These are phyloP conservation scores for Zaprionus africanus DNA, from an alignment of 1,140 invertebrate species.

Conservation along the genomic window DNA sequence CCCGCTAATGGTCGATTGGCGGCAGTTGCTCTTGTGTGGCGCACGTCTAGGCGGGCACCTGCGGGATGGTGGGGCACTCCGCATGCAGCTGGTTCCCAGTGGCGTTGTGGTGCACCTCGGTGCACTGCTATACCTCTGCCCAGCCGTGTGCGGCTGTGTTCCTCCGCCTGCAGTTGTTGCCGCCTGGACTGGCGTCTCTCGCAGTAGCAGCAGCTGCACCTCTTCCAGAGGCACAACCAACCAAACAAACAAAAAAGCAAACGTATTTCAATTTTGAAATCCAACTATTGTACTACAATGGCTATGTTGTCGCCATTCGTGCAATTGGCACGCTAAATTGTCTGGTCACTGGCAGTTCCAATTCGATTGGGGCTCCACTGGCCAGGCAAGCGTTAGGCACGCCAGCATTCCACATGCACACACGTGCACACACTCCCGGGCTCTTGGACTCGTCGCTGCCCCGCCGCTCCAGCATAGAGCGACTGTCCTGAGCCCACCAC, in stretches of 20 bases:
- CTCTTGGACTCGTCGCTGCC: constrained; percentile 54
- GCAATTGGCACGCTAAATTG: constrained; percentile 69
- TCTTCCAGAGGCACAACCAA: constrained; percentile 42
- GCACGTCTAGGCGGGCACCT: constrained; percentile 4
- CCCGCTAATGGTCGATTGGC: constrained; percentile 30
- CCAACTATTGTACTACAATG: constrained; percentile 61
- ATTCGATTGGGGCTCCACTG: constrained; percentile 28
- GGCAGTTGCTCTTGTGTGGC: constrained; percentile 49
- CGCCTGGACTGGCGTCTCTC: constrained; percentile 27
- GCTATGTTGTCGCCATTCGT: constrained; percentile 68
- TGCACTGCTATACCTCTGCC: constrained; percentile 4
- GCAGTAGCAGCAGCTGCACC: constrained; percentile 46
- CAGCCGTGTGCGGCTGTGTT: constrained; percentile 10
- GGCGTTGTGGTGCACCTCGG: constrained; percentile 8
- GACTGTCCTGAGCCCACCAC: constrained; percentile 43
- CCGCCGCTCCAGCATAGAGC: constrained; percentile 47
- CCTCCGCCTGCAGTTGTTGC: constrained; percentile 2
- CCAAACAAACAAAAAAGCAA: constrained; percentile 23
- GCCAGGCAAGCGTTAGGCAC: constrained; percentile 65
- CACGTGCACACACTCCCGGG: constrained; percentile 13
- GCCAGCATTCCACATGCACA: constrained; percentile 33
- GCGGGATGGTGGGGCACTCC: constrained; percentile 4
- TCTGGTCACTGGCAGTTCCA: constrained; percentile 21
- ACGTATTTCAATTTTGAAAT: background rate
- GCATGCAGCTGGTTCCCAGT: background rate